Evolutionary conservation across 2,888 invertebrate genomes (phyloP).

Genomic region (Sinotaia quadrata): DNA sequence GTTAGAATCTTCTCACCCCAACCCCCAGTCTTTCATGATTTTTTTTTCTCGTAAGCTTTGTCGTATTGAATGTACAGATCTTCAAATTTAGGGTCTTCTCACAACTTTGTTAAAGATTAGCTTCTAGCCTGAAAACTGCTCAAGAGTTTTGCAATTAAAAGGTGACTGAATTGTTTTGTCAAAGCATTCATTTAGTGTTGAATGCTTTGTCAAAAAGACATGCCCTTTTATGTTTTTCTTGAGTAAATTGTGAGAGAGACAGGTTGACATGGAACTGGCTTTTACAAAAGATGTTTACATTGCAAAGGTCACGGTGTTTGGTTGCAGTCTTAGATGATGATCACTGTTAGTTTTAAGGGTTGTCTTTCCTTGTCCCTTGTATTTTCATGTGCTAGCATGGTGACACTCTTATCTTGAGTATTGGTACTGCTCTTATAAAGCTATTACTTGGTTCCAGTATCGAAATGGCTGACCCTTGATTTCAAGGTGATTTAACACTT

Average conservation of each 20-base stretch:
- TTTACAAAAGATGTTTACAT: conserved; percentile 8
- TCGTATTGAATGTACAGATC: too few species aligned
- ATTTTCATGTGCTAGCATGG: background rate
- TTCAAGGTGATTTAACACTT: too few species aligned
- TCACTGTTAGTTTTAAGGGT: conserved; percentile 6
- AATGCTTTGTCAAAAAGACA: conserved; percentile 1
- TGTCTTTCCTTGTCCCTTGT: background rate
- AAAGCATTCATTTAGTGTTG: conserved; percentile 9
- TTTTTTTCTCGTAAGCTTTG: too few species aligned
- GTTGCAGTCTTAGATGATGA: background rate
- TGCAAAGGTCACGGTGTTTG: conserved; percentile 4
- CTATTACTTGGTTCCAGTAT: too few species aligned
- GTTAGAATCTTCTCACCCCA: too few species aligned
- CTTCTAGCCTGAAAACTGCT: background rate
- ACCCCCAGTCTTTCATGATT: too few species aligned
- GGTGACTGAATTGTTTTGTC: background rate
- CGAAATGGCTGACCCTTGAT: too few species aligned
- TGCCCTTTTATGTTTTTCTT: background rate
- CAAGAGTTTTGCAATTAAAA: conserved; percentile 6
- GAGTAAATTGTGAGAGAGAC: conserved; percentile 15
- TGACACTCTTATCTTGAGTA: too few species aligned
- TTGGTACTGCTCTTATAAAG: too few species aligned
- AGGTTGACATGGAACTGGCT: background rate
- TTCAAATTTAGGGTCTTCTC: conserved; percentile 6
- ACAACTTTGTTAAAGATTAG: conserved; percentile 14